phyloP scores from a whole-genome alignment of 2,797 vertebrate species.

The Loriculus beryllinus region DNA sequence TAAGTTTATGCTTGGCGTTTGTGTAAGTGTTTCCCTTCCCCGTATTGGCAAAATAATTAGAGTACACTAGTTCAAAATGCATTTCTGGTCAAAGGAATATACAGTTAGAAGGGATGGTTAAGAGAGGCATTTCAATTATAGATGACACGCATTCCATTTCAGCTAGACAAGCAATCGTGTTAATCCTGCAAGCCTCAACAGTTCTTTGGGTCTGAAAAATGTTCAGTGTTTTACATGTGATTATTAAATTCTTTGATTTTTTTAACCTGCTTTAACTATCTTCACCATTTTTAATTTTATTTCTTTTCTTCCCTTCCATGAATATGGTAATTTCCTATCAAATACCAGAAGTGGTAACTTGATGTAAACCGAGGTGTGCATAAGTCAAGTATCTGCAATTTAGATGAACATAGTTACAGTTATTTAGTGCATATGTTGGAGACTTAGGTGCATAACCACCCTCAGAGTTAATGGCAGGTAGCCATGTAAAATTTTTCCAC shows the following conservation, averaged over 20 bases:
- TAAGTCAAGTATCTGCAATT: neutral
- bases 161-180: neutral
- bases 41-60: neutral
- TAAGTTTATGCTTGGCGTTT: neutral
- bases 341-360: neutral
- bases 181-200: slow-evolving; percentile 7
- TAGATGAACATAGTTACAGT: neutral
- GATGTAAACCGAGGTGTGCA: neutral
- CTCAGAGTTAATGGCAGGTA: neutral
- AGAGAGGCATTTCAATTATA: neutral
- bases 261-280: neutral
- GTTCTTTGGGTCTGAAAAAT: slow-evolving; percentile 8
- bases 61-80: neutral
- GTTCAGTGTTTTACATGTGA: neutral
- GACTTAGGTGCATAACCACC: neutral
- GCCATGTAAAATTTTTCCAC: neutral
- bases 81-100: neutral
- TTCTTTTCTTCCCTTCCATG: neutral
- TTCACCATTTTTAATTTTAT: neutral
- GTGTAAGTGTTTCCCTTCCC: neutral
- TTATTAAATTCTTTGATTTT: neutral
- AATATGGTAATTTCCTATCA: neutral
- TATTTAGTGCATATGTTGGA: neutral
- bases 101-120: neutral
- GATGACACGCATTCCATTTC: neutral